A percentile compares a stretch with the other conserved stretches of the same genome.
phyloP scores from a whole-genome alignment of 2,797 vertebrate species.

The Rhabdomys pumilio region DNA sequence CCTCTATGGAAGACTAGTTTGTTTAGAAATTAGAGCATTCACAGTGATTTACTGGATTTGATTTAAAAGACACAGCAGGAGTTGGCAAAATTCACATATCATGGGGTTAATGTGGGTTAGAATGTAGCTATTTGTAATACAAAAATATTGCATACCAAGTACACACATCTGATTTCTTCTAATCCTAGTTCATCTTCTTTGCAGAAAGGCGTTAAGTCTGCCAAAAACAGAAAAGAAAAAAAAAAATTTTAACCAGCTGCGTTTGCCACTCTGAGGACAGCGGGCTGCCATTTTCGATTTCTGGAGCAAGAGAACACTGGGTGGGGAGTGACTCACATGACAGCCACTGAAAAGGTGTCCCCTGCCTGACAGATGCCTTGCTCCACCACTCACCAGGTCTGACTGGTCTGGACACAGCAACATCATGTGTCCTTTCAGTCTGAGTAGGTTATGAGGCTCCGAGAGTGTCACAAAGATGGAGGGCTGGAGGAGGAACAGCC shows the following conservation, averaged over 20 bases:
- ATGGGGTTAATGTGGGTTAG: slow-evolving; percentile 92
- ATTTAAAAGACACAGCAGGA: slow-evolving; percentile 90
- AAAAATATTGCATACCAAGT: slow-evolving; percentile 91
- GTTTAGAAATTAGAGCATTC: slow-evolving; percentile 89
- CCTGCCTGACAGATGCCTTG: rapidly evolving
- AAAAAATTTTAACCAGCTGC: slow-evolving; percentile 72
- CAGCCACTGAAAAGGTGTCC: not conserved
- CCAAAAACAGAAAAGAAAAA: slow-evolving; percentile 84
- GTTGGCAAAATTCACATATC: slow-evolving; percentile 90
- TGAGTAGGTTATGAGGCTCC: not conserved
- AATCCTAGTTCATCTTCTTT: slow-evolving; percentile 91
- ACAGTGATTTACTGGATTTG: slow-evolving; percentile 89
- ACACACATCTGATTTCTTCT: slow-evolving; percentile 92
- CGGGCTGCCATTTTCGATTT: slow-evolving; percentile 76
- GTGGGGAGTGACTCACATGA: not conserved
- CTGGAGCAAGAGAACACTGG: slow-evolving; percentile 12
- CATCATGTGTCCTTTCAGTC: not conserved
- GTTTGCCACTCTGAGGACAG: slow-evolving; percentile 69
- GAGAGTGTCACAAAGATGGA: not conserved
- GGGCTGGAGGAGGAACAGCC: rapidly evolving
- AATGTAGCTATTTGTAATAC: slow-evolving; percentile 90
- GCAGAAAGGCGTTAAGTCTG: slow-evolving; percentile 87
- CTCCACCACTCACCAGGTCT: rapidly evolving
- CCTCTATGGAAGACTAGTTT: slow-evolving; percentile 86
- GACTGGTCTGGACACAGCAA: not conserved